phyloP scores from a whole-genome alignment of 2,888 invertebrate species.

The Trichopoda pennipes region DNA sequence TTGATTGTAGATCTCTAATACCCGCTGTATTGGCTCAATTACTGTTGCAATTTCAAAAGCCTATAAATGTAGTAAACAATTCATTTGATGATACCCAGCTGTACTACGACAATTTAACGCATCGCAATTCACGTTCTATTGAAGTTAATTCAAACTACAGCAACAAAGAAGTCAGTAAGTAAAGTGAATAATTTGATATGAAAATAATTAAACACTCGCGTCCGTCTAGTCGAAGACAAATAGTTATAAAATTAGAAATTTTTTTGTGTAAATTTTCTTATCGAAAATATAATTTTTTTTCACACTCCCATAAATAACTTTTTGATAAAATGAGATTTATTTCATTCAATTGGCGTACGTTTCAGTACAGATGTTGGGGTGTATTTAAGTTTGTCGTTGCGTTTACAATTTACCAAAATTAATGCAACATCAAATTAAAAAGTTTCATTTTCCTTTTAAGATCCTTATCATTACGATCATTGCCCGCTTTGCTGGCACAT shows the following conservation, averaged over 20 bases:
- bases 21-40: conserved; percentile 80
- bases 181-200: background rate
- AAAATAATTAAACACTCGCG: conserved; percentile 19
- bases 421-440: no score
- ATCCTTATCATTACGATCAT: no score
- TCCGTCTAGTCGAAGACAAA: background rate
- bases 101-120: conserved; percentile 48
- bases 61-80: conserved; percentile 44
- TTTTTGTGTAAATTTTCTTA: no score
- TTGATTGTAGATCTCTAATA: conserved; percentile 76
- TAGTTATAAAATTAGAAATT: background rate
- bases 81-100: conserved; percentile 29
- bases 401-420: no score
- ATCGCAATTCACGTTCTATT: conserved; percentile 72
- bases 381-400: no score
- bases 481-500: no score
- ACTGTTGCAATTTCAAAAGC: conserved; percentile 78
- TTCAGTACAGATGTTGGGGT: no score
- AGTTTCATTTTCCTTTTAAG: no score
- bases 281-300: no score
- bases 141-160: conserved; percentile 51
- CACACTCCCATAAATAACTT: no score
- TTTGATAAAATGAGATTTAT: no score
- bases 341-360: no score
- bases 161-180: conserved; percentile 59